A percentile compares a stretch with the other conserved stretches of the same genome.
Evolutionary conservation across 2,888 invertebrate genomes (phyloP).

Genomic region (Abscondita cerata): DNA sequence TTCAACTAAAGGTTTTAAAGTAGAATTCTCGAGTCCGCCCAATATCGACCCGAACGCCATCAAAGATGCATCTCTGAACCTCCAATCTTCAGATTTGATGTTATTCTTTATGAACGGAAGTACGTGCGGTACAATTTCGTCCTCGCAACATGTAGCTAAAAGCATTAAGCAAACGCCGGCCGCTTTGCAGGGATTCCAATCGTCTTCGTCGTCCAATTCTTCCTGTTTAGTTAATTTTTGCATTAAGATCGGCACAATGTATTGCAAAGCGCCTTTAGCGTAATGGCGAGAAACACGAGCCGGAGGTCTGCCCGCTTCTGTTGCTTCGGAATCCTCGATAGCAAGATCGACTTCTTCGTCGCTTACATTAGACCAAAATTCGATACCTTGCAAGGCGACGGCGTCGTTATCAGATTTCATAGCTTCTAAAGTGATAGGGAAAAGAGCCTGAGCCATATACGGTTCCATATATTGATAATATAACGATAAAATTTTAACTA

Average conservation of each 20-base stretch:
- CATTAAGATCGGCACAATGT: conserved; percentile 91
- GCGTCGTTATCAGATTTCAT: conserved; percentile 98
- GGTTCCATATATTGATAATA: conserved; percentile 99
- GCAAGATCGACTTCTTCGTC: conserved; percentile 98
- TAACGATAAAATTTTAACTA: conserved; percentile 96
- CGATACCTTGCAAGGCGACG: conserved; percentile 96
- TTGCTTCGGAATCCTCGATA: conserved; percentile 93
- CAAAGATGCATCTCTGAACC: conserved; percentile 87
- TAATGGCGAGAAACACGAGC: conserved; percentile 93
- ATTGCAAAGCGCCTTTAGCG: conserved; percentile 97
- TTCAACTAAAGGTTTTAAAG: conserved; percentile 91
- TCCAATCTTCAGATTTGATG: conserved; percentile 93
- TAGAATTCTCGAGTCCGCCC: conserved; percentile 87
- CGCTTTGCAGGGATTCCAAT: conserved; percentile 99
- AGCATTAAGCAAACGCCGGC: conserved; percentile 99
- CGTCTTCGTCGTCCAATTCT: conserved; percentile 97
- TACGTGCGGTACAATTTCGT: conserved; percentile 94
- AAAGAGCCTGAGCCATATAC: conserved; percentile 97
- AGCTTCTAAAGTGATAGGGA: conserved; percentile 97
- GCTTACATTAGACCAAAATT: conserved; percentile 99
- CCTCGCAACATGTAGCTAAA: conserved; percentile 95
- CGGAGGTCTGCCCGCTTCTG: conserved; percentile 93
- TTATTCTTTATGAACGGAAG: conserved; percentile 96
- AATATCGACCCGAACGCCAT: conserved; percentile 93
- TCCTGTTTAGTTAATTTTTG: conserved; percentile 95